Conservation (phyloP, 2,888 invertebrate species). For the Trissonchulus sp. region DNA sequence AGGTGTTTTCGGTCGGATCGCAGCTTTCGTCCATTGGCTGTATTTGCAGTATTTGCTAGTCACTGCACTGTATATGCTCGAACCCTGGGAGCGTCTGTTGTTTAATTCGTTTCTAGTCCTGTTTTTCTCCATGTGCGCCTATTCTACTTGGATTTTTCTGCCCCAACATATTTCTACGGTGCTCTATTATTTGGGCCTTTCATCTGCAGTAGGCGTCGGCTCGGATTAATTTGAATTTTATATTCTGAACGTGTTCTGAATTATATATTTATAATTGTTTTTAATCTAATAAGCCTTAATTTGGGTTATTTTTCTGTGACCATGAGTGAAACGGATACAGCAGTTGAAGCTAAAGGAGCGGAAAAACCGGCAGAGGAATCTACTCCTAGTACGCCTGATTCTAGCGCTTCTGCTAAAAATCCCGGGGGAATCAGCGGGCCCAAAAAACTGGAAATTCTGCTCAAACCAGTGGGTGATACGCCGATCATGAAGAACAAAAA, state of each 20-base stretch:
- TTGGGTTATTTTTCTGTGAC: too few relatives aligned
- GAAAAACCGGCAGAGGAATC: too few relatives aligned
- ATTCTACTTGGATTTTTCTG: conserved; percentile 23
- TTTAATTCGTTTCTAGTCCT: conserved; percentile 51
- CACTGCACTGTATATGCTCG: conserved; percentile 60
- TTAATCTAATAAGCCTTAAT: too few relatives aligned
- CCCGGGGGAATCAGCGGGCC: too few relatives aligned
- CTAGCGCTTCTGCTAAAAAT: too few relatives aligned
- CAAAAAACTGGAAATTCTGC: conserved; percentile 68
- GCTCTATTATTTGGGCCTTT: neutral
- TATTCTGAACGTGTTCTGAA: too few relatives aligned
- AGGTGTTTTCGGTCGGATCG: too few relatives aligned
- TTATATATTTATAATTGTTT: too few relatives aligned
- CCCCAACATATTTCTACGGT: neutral
- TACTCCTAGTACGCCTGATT: neutral
- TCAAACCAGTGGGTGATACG: conserved; percentile 92
- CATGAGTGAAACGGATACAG: too few relatives aligned
- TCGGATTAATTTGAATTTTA: neutral
- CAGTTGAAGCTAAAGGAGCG: too few relatives aligned
- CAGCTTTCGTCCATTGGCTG: conserved; percentile 35
- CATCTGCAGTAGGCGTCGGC: neutral
- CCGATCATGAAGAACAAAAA: conserved; percentile 94
- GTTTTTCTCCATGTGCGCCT: conserved; percentile 32
- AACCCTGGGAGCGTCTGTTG: conserved; percentile 57
- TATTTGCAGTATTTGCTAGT: conserved; percentile 58